Evolutionary conservation across 2,797 vertebrate species (phyloP), one percentile per base, ranked within the genome.

Genomic region (Benthosema pterotum): DNA sequence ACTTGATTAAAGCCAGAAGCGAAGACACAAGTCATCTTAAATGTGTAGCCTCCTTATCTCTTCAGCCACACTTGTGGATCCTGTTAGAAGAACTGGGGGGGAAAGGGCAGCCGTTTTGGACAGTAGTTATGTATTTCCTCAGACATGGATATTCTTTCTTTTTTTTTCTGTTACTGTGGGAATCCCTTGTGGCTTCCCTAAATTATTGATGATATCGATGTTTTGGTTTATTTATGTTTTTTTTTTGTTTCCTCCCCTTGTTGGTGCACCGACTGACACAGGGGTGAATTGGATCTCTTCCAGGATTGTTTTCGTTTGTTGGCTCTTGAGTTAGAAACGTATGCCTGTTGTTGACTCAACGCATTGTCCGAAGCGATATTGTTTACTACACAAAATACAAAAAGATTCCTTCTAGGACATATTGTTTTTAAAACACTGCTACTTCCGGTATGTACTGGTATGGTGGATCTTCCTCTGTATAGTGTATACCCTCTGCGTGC

Each of bases 1-100:
- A 88, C 90, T 72, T 6, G 63, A 90, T 92, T 91, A 87, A 78
- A 83, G 77, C 63, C 8, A 16, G 74, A n/a, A 63, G 79, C 63
- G 78, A 77, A 84, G 74, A 72, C 80, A 62, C 80, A 75, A 86
- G 78, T 87, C 84, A 79, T 87, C 67, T 69, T 51, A 82, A 86
- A 83, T 90, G 81, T 83, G 83, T 82, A 72, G 82, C 61, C 64
- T 80, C 79, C 65, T 87, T 82, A 83, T 90, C 78, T 79, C 78
- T 79, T 22, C 0, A 62, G 42, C 47, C 58, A 74, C 76, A 76
- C 84, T 87, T 86, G 82, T 82, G 79, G 79, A 80, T 82, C 72
- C 63, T 69, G 75, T 80, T 74, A 70, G 69, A 87, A 63, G 60
- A 82, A 83, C 79, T 72, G 32, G 8, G 7, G 32, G 32, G 32